phyloP scores from a whole-genome alignment of 2,888 invertebrate genomes.

The Cynaeus angustus region DNA sequence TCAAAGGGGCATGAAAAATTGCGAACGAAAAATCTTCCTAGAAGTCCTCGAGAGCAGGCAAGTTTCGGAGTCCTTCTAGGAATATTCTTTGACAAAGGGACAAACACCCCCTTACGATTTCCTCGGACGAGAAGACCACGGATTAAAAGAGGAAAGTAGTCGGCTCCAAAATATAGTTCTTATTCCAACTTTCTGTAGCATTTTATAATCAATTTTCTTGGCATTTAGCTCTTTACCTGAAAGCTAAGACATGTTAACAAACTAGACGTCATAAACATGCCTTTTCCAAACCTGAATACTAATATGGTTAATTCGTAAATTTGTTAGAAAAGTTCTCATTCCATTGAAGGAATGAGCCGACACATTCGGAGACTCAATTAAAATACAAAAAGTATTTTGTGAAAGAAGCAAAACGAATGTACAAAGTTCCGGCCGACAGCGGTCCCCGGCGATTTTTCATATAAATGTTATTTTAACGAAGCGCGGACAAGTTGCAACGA shows the following conservation, averaged over 20 bases:
- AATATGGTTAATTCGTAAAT: conserved; percentile 27
- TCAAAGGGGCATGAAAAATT: background rate
- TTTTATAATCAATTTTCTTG: conserved; percentile 24
- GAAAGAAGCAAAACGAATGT: too few relatives aligned
- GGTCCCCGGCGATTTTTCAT: too few relatives aligned
- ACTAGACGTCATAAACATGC: conserved; percentile 46
- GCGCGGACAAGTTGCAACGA: too few relatives aligned
- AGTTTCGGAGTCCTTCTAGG: background rate
- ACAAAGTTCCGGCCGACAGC: too few relatives aligned
- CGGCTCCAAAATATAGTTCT: background rate
- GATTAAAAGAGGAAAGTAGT: background rate
- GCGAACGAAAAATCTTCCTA: background rate
- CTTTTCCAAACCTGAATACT: conserved; percentile 29
- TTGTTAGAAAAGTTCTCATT: conserved; percentile 21
- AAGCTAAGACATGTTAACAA: conserved; percentile 46
- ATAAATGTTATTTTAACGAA: too few relatives aligned
- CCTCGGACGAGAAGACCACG: too few relatives aligned
- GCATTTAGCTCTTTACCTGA: conserved; percentile 37
- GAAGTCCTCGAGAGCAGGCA: background rate
- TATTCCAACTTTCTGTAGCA: background rate
- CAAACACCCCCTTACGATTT: too few relatives aligned
- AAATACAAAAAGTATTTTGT: too few relatives aligned
- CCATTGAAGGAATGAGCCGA: conserved; percentile 2
- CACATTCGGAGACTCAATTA: background rate
- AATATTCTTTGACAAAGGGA: too few relatives aligned